Conservation (phyloP, 2,113 vertebrate genomes). For the Kobus ellipsiprymnus region DNA sequence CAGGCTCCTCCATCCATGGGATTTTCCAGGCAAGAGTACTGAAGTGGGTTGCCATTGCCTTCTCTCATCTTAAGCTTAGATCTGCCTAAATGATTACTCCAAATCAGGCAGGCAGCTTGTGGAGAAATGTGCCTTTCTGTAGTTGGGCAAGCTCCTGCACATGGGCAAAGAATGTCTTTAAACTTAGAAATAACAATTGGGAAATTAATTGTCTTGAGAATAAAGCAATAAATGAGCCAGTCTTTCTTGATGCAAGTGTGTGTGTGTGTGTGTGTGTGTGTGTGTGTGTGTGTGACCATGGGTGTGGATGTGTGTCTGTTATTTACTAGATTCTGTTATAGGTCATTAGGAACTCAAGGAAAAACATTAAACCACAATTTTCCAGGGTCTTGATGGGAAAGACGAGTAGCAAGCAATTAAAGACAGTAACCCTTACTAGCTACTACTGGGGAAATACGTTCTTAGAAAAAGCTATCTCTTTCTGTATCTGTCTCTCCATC, state of each 20-base stretch:
- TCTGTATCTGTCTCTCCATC: not conserved
- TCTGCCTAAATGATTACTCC: not conserved
- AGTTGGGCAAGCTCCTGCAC: not conserved
- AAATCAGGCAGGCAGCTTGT: not conserved
- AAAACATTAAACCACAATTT: not conserved
- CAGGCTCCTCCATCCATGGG: not conserved
- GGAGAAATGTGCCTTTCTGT: not conserved
- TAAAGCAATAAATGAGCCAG: not conserved
- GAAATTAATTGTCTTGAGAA: constrained; percentile 8
- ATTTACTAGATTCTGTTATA: not conserved
- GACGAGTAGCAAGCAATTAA: not conserved
- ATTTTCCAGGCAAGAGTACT: not conserved
- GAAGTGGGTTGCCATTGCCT: not conserved
- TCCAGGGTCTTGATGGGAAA: not conserved
- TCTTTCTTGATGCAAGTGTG: not conserved
- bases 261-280: not conserved
- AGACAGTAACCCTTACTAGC: not conserved
- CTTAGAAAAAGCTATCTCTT: not conserved
- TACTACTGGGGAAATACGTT: not conserved
- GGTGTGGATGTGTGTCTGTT: not conserved
- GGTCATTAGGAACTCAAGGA: not conserved
- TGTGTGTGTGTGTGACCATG: not conserved
- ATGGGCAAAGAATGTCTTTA: not conserved
- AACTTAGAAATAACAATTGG: constrained; percentile 7
- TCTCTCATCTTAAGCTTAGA: not conserved